Evolutionary conservation across 2,888 invertebrate genomes (phyloP), one percentile per base, ranked within the genome.

Genomic region (Polydrusus pterygomalis): DNA sequence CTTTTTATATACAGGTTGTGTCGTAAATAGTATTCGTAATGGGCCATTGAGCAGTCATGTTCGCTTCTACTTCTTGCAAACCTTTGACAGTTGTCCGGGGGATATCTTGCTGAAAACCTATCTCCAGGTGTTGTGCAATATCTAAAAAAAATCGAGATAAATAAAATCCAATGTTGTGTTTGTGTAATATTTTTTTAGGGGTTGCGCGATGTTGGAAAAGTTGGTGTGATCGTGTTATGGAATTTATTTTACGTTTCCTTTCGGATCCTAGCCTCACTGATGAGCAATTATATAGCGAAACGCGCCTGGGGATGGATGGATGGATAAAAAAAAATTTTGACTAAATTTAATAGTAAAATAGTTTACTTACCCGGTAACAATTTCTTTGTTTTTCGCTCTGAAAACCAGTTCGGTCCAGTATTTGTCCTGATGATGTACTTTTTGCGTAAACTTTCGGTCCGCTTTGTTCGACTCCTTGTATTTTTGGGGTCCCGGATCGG

Each of bases 1-100:
- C 76, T 76, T 82, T 91, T 91, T 62, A 91, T 90, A 74, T 89
- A 89, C 71, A 91, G 84, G 80, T 91, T 90, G 69, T 77, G 77
- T 18, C 49, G 67, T 13, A 76, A 58, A 49, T 76, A 71, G 82
- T 91, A 91, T 51, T 87, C 86, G 77, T 82, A 83, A 70, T 79
- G 89, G 80, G 72, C 68, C 7, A 62, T 40, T 2, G 78, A 75
- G 51, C 68, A 75, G 25, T 78, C 70, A 54, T 70, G 67, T 51
- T 77, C 77, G 25, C 77, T 74, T 54, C 60, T 70, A 47, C 67
- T 70, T 56, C 56, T 70, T 13, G 11, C 13, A 43, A 72, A 40
- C 47, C 65, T 51, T 5, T 63, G 73, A 58, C 62, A 70, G 25
- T 76, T 58, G 45, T 75, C 11, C 30, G 58, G 51, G 10, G 64